These are phyloP conservation scores for Panulirus ornatus DNA, from an alignment of 1,140 invertebrate genomes.

Conservation along the genomic window DNA sequence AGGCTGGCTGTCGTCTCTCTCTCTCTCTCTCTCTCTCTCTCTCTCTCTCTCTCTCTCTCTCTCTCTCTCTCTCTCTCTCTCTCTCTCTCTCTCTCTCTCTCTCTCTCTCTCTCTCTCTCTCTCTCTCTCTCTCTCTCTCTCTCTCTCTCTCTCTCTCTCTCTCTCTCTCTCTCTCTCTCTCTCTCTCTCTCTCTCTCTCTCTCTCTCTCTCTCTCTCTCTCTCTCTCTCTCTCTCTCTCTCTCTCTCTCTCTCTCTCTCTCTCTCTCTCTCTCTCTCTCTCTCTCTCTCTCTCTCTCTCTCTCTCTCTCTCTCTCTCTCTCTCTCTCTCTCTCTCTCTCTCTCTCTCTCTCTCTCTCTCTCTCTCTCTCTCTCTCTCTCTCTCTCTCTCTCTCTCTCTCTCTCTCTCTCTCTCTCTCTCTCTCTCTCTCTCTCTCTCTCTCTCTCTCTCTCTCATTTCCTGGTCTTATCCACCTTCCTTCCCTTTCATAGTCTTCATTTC, in stretches of 20 bases:
- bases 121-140: background rate
- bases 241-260: too few relatives aligned
- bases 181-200: too few relatives aligned
- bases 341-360: too few relatives aligned
- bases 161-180: too few relatives aligned
- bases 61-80: background rate
- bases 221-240: too few relatives aligned
- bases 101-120: background rate
- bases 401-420: conserved; percentile 10
- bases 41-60: background rate
- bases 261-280: too few relatives aligned
- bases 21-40: background rate
- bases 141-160: background rate
- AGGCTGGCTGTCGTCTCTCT: background rate
- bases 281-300: too few relatives aligned
- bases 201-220: too few relatives aligned
- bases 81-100: background rate
- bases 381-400: conserved; percentile 3
- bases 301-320: too few relatives aligned
- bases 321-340: too few relatives aligned
- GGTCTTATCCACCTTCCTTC: background rate
- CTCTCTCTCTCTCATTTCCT: too few relatives aligned
- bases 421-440: background rate
- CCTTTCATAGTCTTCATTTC: background rate
- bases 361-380: background rate